Evolutionary conservation across 2,113 vertebrate genomes (phyloP), one percentile per base, ranked within the genome.

Genomic region (Petromus typicus): DNA sequence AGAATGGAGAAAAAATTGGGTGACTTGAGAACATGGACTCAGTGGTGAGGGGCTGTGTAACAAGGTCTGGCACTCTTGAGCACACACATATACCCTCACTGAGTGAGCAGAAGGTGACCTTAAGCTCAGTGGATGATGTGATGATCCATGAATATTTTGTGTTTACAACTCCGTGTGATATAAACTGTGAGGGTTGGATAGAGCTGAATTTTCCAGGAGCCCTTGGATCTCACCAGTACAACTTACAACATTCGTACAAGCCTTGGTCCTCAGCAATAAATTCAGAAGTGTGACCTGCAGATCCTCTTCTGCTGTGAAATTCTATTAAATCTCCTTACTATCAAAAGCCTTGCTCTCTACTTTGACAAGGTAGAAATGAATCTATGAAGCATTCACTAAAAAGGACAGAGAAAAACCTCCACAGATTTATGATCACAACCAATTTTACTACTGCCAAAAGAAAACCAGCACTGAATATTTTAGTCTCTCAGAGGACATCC

Each of bases 381-480:
- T 51, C 85, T 34, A 7, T 0, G 73, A 81, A 95, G 27, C 43
- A 78, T 17, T n/a, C 73, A 18, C 59, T 86, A 18, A 86, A 93
- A 95, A 91, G 27, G n/a, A 63, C 59, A 75, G 87, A 90, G 64
- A 84, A 48, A 45, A 54, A 85, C 83, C 79, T 89, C 34, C 89
- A 27, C 1, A 5, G 89, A 83, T 83, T 96, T 94, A 69, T 75
- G 59, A 88, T 93, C 66, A 85, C 87, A 96, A 84, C 43, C 45
- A 92, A 79, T 76, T 86, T 90, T 83, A 45, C 80, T 75, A 66
- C 82, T 95, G 88, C 83, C 93, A 93, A 93, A 90, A 95, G 61
- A 78, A 97, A 90, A 73, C 69, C 59, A 93, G 67, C 51, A 34
- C 67, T 69, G 84, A 56, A 71, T 93, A 90, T 84, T 95, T 94